Evolutionary conservation across 2,888 invertebrate species (phyloP).

Genomic region (Dryomyza anilis): DNA sequence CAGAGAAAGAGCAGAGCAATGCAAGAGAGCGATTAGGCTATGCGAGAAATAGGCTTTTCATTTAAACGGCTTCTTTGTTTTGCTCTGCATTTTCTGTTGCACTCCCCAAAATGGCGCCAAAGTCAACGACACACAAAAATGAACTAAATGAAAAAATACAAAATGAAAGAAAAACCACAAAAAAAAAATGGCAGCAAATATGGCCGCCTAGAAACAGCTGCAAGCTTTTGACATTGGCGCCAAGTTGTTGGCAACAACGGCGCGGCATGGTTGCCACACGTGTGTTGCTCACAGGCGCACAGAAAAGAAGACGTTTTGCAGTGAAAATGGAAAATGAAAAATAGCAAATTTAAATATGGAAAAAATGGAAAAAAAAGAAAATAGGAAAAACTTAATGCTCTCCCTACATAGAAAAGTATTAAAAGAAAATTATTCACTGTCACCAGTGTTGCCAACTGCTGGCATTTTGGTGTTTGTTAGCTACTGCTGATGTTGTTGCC

Average conservation of each 20-base stretch:
- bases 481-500: conserved; percentile 3
- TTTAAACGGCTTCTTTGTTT: conserved; percentile 9
- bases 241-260: conserved; percentile 4
- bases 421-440: background rate
- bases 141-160: no score
- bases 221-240: conserved; percentile 18
- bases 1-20: background rate
- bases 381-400: no score
- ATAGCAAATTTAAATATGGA: background rate
- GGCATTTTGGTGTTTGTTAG: background rate
- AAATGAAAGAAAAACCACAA: no score
- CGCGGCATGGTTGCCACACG: conserved; percentile 11
- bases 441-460: background rate
- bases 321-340: background rate
- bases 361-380: no score
- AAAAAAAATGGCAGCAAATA: conserved; percentile 52
- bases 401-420: no score
- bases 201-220: conserved; percentile 56
- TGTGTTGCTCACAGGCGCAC: background rate
- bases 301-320: background rate
- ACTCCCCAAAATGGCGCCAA: no score
- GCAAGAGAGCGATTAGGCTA: background rate
- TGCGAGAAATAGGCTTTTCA: background rate
- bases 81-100: conserved; percentile 18
- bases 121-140: no score